phyloP scores from a whole-genome alignment of 1,140 invertebrate genomes.

The Helicoverpa armigera region DNA sequence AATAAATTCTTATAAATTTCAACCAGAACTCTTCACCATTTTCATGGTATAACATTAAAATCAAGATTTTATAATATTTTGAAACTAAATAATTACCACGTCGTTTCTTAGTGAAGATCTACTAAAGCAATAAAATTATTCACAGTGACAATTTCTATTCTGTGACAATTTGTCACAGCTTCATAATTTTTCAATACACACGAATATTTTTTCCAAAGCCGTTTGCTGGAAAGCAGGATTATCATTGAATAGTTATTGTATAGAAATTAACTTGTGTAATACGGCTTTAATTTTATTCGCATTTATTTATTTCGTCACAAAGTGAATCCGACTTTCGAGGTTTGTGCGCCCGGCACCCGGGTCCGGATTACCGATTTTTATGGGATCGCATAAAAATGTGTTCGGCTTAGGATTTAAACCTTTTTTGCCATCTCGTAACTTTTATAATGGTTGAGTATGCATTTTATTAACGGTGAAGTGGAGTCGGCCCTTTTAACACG shows the following conservation, averaged over 20 bases:
- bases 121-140: neutral
- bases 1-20: too few species aligned
- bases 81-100: neutral
- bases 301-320: conserved; percentile 1
- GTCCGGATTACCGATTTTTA: conserved; percentile 25
- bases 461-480: conserved; percentile 2
- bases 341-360: neutral
- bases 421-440: conserved; percentile 25
- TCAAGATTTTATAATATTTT: too few species aligned
- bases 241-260: too few species aligned
- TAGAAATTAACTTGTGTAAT: too few species aligned
- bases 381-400: conserved; percentile 28
- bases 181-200: too few species aligned
- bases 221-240: too few species aligned
- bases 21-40: too few species aligned
- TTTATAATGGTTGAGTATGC: conserved; percentile 11
- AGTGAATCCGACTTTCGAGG: neutral
- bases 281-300: neutral
- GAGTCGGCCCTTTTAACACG: neutral
- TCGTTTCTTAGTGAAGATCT: neutral
- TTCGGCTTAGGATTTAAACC: conserved; percentile 27
- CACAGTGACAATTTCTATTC: too few species aligned
- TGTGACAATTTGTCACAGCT: too few species aligned
- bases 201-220: too few species aligned
- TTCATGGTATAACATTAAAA: too few species aligned